These are phyloP conservation scores for Gambelia wislizenii DNA, from an alignment of 2,797 vertebrate species.

Conservation along the genomic window DNA sequence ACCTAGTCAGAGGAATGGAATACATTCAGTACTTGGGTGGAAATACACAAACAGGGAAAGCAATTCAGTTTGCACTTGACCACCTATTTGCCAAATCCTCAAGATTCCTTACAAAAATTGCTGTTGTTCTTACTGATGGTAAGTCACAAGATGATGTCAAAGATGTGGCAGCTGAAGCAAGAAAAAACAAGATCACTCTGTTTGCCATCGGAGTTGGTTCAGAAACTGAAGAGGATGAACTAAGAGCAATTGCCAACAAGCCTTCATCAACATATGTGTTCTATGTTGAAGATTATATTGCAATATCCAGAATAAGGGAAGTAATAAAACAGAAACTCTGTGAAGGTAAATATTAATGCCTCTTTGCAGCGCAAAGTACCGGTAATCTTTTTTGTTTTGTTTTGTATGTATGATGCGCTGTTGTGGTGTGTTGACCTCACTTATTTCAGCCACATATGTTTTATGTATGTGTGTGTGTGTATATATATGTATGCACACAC, in stretches of 20 bases:
- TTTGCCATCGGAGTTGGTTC: slow-evolving; percentile 96
- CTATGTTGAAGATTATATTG: slow-evolving; percentile 95
- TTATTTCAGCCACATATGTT: slow-evolving; percentile 15
- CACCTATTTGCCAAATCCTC: slow-evolving; percentile 93
- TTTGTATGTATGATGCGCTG: not conserved
- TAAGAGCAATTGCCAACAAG: slow-evolving; percentile 94
- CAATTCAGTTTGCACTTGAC: slow-evolving; percentile 93
- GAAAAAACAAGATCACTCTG: slow-evolving; percentile 92
- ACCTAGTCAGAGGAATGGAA: slow-evolving; percentile 89
- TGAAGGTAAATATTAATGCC: slow-evolving; percentile 85
- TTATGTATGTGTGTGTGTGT: no score
- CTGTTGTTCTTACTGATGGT: slow-evolving; percentile 96
- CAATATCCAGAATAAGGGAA: slow-evolving; percentile 95
- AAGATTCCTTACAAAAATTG: slow-evolving; percentile 92
- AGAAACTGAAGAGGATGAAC: slow-evolving; percentile 89
- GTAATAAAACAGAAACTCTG: slow-evolving; percentile 97
- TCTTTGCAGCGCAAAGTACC: slow-evolving; percentile 2
- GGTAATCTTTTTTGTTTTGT: not conserved
- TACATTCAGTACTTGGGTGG: slow-evolving; percentile 93
- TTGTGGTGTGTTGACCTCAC: not conserved
- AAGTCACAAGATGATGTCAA: slow-evolving; percentile 96
- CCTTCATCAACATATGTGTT: slow-evolving; percentile 95
- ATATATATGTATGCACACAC: no score
- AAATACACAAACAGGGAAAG: slow-evolving; percentile 93
- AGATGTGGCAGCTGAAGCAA: slow-evolving; percentile 90